phyloP scores from a whole-genome alignment of 2,888 invertebrate genomes.

The Folsomia candida region DNA sequence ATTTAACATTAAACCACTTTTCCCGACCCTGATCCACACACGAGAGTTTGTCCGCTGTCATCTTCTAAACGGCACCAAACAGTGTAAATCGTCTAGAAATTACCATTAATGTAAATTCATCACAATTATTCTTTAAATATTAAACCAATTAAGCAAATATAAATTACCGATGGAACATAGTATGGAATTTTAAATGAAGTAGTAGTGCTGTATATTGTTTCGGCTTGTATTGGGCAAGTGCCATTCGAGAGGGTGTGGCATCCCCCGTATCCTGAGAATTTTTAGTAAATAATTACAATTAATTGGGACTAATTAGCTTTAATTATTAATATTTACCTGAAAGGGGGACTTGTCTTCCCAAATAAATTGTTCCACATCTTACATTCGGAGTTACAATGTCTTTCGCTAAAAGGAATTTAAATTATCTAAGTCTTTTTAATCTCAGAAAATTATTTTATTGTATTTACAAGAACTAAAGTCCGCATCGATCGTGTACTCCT shows the following conservation, averaged over 20 bases:
- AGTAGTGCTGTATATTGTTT: slow-evolving; percentile 4
- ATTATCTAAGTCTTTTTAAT: not conserved
- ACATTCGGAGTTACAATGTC: slow-evolving; percentile 14
- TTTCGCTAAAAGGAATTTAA: slow-evolving; percentile 7
- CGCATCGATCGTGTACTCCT: slow-evolving; percentile 23
- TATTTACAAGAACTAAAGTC: slow-evolving; percentile 12
- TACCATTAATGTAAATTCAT: too few relatives aligned
- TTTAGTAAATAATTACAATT: too few relatives aligned
- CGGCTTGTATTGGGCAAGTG: slow-evolving; percentile 17
- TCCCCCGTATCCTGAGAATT: slow-evolving; percentile 23
- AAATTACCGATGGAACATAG: slow-evolving; percentile 14
- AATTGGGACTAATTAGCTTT: too few relatives aligned
- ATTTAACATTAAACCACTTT: too few relatives aligned
- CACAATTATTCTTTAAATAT: too few relatives aligned
- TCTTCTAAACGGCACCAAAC: not conserved
- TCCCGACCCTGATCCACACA: slow-evolving; percentile 2
- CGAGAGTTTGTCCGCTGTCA: not conserved
- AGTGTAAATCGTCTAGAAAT: not conserved
- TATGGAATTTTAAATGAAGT: slow-evolving; percentile 12
- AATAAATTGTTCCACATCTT: slow-evolving; percentile 17
- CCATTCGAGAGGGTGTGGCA: slow-evolving; percentile 15
- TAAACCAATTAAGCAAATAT: not conserved
- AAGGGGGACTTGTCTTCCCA: slow-evolving; percentile 8
- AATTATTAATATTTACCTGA: too few relatives aligned
- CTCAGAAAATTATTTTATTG: not conserved